Base-by-base conservation (phyloP, 2,797 vertebrate species). In the Ciconia nigra region DNA sequence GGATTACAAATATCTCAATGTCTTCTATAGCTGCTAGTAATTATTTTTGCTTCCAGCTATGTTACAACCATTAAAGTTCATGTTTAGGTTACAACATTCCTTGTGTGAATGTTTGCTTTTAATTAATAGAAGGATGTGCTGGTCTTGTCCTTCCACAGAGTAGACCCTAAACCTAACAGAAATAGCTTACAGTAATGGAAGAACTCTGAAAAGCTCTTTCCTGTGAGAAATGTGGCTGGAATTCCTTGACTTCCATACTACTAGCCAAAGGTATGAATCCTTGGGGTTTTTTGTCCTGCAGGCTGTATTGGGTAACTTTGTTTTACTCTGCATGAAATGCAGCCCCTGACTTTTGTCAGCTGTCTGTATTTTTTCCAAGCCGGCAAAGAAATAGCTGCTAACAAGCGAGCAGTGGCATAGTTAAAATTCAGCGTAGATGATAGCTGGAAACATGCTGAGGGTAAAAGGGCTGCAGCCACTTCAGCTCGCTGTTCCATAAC, bases 21-120 rank as follows among this genome's bases (percentile, higher is more conserved):
- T 89, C 83, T 89, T 94, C 70, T 84, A 33, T 84, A 66, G 71
- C 73, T 79, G 58, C 69, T 84, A 91, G 93, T 95, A 96, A 96
- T 95, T 96, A 93, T 95, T 94, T 95, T 95, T 93, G 58, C 93
- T 97, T 95, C 80, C 73, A 96, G 91, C 80, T 91, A 91, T 91
- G 74, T 93, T 95, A 82, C 70, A 84, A 25, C 42, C 58, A 84
- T 91, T 95, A 84, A 95, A 94, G 93, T 93, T 96, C 85, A 94
- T 91, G 71, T 91, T 94, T 94, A 86, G 85, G 83, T 95, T 96
- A 86, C 73, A 96, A 39, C 13, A 21, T 94, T 96, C 94, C 66
- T 92, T 49, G 22, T 70, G 55, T 84, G 80, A 87, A 72, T 94
- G 83, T 94, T 95, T 96, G 62, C 66, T 90, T 95, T 93, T 95